Evolutionary conservation across 30 jellyfish, hydroid and myxozoan genomes (phyloP), one percentile per base, ranked within the genome.

Genomic region (Rhopilema esculentum): DNA sequence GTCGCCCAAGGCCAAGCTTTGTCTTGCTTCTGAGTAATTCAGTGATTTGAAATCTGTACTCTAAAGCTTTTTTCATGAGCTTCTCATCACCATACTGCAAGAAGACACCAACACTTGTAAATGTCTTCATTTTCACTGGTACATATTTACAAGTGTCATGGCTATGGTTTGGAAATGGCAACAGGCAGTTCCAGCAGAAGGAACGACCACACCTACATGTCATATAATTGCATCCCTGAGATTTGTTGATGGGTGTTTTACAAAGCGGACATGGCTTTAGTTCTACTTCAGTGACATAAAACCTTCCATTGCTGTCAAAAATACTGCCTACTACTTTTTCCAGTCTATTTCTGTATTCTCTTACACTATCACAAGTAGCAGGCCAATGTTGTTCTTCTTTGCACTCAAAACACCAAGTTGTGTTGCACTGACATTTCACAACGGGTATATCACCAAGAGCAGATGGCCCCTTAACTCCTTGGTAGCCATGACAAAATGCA

Each of bases 321-420:
- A 66, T 4, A 26, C 17, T 30, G 21, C 66, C 83, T 1, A 26
- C 27, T 4, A 21, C 69, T 22, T 57, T 61, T 57, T 28, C 29
- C 1, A 32, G 17, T 8, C 21, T 22, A 1, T 21, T 15, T 26
- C 72, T 51, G 51, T 40, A 57, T 1, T 24, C 32, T 83, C 50
- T 61, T 49, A 27, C 50, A 49, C 21, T 33, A 18, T 72, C 80
- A 30, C 92, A 83, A 0, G 70, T 20, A 0, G 77, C 73, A 18
- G 92, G 92, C 92, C 92, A 83, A 57, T 83, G 92, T 22, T 66
- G 86, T 19, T 50, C 61, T 19, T 70, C 86, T 19, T 69, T 77
- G 63, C 92, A 83, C 17, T 50, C 25, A 62, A 83, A 83, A 31
- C 92, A 83, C 80, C 79, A 83, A 1, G 70, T 62, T 29, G 30